Evolutionary conservation across 37 sponge, comb jelly and placozoan genomes (phyloP), one percentile per base, ranked within the genome.

Genomic region (Bolinopsis microptera): DNA sequence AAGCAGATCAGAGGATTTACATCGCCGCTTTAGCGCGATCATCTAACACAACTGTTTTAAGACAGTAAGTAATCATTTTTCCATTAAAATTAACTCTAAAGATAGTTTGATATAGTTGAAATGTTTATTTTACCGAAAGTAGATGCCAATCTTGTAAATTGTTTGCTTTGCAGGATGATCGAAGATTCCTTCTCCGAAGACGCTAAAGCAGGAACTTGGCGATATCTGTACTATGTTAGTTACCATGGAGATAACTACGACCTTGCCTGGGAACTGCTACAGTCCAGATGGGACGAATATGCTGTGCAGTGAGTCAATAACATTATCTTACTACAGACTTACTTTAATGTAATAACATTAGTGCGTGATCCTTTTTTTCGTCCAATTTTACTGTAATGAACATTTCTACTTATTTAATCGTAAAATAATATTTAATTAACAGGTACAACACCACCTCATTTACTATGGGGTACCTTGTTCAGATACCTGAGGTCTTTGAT

Each of bases 81-180:
- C 68, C 68, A 22, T 67, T 21, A 67, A 67, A 67, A 67, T 67
- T 21, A 67, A 67, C 13, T n/a, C n/a, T n/a, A n/a, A n/a, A n/a
- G n/a, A n/a, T 67, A 21, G 13, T 67, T 21, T 22, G 13, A 67
- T 21, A 67, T 21, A 67, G 18, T 13, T 67, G 18, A 22, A 13
- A n/a, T n/a, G n/a, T n/a, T n/a, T n/a, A n/a, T n/a, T n/a, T n/a
- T n/a, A n/a, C n/a, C n/a, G n/a, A n/a, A n/a, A n/a, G n/a, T n/a
- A n/a, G n/a, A n/a, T n/a, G n/a, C n/a, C n/a, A n/a, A n/a, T n/a
- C n/a, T n/a, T n/a, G n/a, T n/a, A n/a, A n/a, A n/a, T n/a, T n/a
- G n/a, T n/a, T n/a, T n/a, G n/a, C n/a, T n/a, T 48, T 82, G 23
- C 83, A 82, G 83, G 83, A 82, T 82, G 83, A 82, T 82, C 5